Evolutionary conservation across 1,140 invertebrate species (phyloP), one percentile per base, ranked within the genome.

Genomic region (Epicauta chinensis): DNA sequence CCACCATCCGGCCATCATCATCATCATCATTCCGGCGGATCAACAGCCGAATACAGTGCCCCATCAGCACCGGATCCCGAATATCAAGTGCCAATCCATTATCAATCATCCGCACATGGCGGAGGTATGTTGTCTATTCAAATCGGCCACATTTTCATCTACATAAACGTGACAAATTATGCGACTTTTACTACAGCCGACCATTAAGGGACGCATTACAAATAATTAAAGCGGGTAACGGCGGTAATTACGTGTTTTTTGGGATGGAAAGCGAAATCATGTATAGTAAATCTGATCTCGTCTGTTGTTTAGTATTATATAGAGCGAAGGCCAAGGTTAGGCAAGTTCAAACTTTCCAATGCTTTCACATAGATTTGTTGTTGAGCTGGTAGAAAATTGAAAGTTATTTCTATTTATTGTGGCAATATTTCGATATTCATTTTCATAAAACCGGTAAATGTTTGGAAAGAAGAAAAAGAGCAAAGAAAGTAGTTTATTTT

Each of bases 31-130:
- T 15, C n/a, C n/a, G 43, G 44, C 23, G 53, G 31, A 11, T 49
- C 44, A 2, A 5, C 23, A 17, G 38, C 46, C 9, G 44, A 55
- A 15, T 57, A 58, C 37, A 51, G 48, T 12, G 14, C 45, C 5
- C 52, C 55, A 3, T 56, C 53, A 10, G 51, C 47, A 3, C 44
- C 55, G 14, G 52, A 17, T 15, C 52, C 51, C 13, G 35, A 48
- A 35, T 56, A 52, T 29, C 41, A 48, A 15, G 37, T 43, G 6
- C 52, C 56, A 6, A 30, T 49, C 13, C 39, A 57, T 40, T 45
- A 50, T 13, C 51, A 51, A 29, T 41, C 42, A 17, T 13, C 46
- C n/a, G 36, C 32, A 5, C 50, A 53, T 46, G 39, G 44, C 34
- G 54, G 39, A 51, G 55, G 55, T 56, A 36, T 4, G 16, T 43